Evolutionary conservation across 2,888 invertebrate species (phyloP), one percentile per base, ranked within the genome.

Genomic region (Rapana venosa): DNA sequence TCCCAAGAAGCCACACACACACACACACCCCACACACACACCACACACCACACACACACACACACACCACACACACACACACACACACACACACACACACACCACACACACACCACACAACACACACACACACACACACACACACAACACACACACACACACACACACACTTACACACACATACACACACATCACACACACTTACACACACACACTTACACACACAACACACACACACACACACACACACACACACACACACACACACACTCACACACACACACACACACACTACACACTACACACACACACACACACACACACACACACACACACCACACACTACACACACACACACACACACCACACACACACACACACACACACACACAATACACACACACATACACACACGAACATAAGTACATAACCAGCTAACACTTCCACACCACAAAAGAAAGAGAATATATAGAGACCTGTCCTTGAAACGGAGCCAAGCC

Each of bases 211-310:
- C 5, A 32, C 32, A 32, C 32, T 30, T 8, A 77, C 13, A 32
- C 77, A n/a, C n/a, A n/a, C n/a, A n/a, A 77, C 32, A 77, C 77
- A 77, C 32, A 77, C 77, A 77, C 32, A 77, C 74, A 66, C 66
- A 61, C 58, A 20, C 61, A 26, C 79, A 30, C 61, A 56, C 66
- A 32, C 70, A 58, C 86, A 32, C 86, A 86, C 61, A 32, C 86
- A 66, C 58, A 58, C 58, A 58, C 30, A 85, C 58, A 85, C 58
- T n/a, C 86, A 86, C 86, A 22, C 86, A 86, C 86, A 26, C 86
- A 86, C 85, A 58, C 85, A 85, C 85, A 58, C 85, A 85, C 85
- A 85, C 85, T n/a, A n/a, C n/a, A n/a, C n/a, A n/a, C 4, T 58
- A 85, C 85, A n/a, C 85, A 56, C 85, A 8, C n/a, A n/a, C 85